phyloP scores from a whole-genome alignment of 2,888 invertebrate species.

The Plemyria rubiginata region DNA sequence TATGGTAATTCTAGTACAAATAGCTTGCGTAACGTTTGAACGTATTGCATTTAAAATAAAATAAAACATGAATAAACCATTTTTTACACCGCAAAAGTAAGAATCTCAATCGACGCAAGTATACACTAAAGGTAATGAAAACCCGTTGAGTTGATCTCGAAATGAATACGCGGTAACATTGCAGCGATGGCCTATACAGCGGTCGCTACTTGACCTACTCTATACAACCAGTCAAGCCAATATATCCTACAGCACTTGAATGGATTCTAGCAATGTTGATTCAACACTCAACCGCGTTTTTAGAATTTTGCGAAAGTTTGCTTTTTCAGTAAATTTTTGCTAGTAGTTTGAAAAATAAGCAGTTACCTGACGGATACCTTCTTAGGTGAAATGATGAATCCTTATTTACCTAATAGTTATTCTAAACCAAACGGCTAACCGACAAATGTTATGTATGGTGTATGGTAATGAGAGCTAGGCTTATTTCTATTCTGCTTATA shows the following conservation, averaged over 20 bases:
- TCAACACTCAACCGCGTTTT: slow-evolving; percentile 6
- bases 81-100: slow-evolving; percentile 10
- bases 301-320: background rate
- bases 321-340: background rate
- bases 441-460: too few relatives aligned
- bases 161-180: slow-evolving; percentile 50
- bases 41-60: background rate
- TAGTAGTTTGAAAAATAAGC: too few relatives aligned
- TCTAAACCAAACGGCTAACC: too few relatives aligned
- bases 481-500: too few relatives aligned
- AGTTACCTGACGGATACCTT: too few relatives aligned
- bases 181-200: slow-evolving; percentile 45
- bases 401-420: too few relatives aligned
- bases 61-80: background rate
- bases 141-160: slow-evolving; percentile 45
- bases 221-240: slow-evolving; percentile 34
- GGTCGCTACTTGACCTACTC: slow-evolving; percentile 49
- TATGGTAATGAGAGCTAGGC: too few relatives aligned
- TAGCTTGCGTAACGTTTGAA: background rate
- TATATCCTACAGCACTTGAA: slow-evolving; percentile 23
- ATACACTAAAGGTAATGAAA: slow-evolving; percentile 40
- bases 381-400: too few relatives aligned
- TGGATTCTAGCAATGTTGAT: slow-evolving; percentile 15
- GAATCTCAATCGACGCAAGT: slow-evolving; percentile 1
- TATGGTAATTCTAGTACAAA: background rate